Evolutionary conservation across 2,797 vertebrate species (phyloP), one percentile per base, ranked within the genome.

Genomic region (Rhabdophis nuchalis): DNA sequence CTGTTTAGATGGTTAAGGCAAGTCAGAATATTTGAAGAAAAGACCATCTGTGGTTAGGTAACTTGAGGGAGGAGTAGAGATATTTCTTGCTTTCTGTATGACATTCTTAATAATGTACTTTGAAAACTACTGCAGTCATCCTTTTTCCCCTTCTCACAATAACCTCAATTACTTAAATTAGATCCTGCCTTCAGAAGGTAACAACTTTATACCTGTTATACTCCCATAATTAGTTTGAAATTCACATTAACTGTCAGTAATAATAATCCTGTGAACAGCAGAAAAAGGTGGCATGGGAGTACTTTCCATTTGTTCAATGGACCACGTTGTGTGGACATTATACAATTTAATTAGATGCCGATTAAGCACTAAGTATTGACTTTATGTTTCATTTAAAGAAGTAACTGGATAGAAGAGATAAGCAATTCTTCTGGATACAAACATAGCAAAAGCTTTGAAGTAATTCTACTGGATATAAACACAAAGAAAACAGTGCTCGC

Each of bases 201-300:
- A 13, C 27, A 52, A 46, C 88, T 90, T 88, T 50, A 94, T 93
- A 94, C 61, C 20, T 82, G 52, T 94, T 94, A 77, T 72, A 54
- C 87, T 92, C 36, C 77, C 58, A 88, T n/a, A 86, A 41, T n/a
- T 92, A 58, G 85, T 92, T 94, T 88, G 95, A 92, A 91, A 93
- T 89, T 52, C 77, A 52, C 57, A 89, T 85, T 85, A 86, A 85
- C 82, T 64, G 32, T 41, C 87, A 89, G 16, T 50, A 64, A 68
- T 14, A 92, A 27, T 29, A 85, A 92, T 54, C 32, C n/a, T 85
- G 87, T 54, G n/a, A 58, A 50, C 72, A 82, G 1, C 4, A 61
- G n/a, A 89, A 61, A 12, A 89, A 46, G 54, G 85, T 61, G 56
- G 77, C 68, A 92, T 85, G 20, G 90, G 87, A 13, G 53, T 95